Evolutionary conservation across 2,113 vertebrate genomes (phyloP), one percentile per base, ranked within the genome.

Genomic region (Rhinolophus sinicus): DNA sequence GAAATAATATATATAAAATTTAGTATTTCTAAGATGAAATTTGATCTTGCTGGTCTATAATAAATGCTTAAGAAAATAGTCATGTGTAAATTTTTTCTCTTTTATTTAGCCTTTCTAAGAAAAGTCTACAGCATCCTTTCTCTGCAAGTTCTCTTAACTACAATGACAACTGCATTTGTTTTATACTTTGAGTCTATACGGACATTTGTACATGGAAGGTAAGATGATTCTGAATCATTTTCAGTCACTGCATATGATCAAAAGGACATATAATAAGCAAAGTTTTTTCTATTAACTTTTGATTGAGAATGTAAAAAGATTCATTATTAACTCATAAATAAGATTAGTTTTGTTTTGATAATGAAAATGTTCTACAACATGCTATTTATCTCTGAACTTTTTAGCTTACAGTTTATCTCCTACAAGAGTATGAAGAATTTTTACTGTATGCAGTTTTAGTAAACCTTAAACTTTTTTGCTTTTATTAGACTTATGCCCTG

Each of bases 121-220:
- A 99, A 99, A 98, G 99, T 99, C 50, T 99, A 99, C 98, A 99
- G 98, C 92, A 99, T 99, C 95, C 98, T 99, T 94, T 99, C 99
- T 62, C 3, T 99, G 72, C 99, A 99, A 98, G 98, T 99, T 95
- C 96, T 99, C 1, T 69, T 99, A 95, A 99, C 99, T 56, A 99
- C 99, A 10, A 98, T 99, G 94, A 99, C 99, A 13, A 98, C 99
- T 28, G 98, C 99, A 52, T 8, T 99, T 81, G 99, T 99, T 98
- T 98, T 99, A 97, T 99, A 99, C 96, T 99, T 98, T 78, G 96
- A 98, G 4, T 97, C 98, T 87, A 95, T 99, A 95, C 99, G 99
- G 89, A 98, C 98, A 54, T 99, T 99, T 98, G 97, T 99, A 62
- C 99, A 99, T 84, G 97, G 98, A 97, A 99, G 99, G 99, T 99